Percentiles rank a stretch among this genome's conserved stretches.
Conservation (phyloP, 2,797 vertebrate species). For the Rhinogobio ventralis region DNA sequence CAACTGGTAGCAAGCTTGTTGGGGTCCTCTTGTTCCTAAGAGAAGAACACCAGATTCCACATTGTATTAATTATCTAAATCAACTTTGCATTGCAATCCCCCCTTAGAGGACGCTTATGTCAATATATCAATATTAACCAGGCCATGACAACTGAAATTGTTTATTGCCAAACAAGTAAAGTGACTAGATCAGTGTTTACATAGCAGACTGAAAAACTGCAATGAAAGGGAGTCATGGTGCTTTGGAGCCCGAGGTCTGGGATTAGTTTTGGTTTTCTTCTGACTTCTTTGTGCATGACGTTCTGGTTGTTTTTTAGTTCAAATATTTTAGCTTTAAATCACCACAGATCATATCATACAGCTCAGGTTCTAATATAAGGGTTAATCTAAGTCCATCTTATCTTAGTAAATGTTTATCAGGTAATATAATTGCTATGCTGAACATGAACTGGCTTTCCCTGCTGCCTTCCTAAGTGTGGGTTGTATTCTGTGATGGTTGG, state of each 20-base stretch:
- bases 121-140: neutral
- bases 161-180: conserved; percentile 17
- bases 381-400: neutral
- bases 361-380: neutral
- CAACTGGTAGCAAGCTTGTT: conserved; percentile 98
- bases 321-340: neutral
- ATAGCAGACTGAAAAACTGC: neutral
- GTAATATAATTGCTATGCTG: neutral
- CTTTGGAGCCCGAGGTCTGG: neutral
- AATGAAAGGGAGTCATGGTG: neutral
- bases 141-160: neutral
- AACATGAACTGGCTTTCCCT: conserved; percentile 1
- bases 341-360: neutral
- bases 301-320: conserved; percentile 13
- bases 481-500: conserved; percentile 24
- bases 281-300: neutral
- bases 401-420: neutral
- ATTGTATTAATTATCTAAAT: neutral
- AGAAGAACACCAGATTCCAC: conserved; percentile 33
- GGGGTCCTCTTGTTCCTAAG: conserved; percentile 97
- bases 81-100: conserved; percentile 12
- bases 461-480: neutral
- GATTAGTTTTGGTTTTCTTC: neutral
- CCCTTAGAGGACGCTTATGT: neutral
- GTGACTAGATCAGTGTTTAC: neutral